These are phyloP conservation scores for Sisyra nigra DNA, from an alignment of 2,888 invertebrate species.

Conservation along the genomic window DNA sequence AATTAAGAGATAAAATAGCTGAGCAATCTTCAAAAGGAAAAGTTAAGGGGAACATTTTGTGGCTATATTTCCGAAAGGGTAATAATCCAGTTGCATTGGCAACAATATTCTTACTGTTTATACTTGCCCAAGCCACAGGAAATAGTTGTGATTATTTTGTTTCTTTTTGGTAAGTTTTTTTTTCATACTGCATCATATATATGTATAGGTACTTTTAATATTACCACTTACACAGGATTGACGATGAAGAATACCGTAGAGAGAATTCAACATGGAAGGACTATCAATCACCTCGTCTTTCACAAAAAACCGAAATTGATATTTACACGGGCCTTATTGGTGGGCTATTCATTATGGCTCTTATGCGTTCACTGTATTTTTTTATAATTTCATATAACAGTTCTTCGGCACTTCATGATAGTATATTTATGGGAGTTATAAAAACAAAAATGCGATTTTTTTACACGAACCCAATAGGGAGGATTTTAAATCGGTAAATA, in stretches of 20 bases:
- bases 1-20: slow-evolving; percentile 5
- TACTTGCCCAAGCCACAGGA: slow-evolving; percentile 42
- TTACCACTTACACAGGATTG: slow-evolving; percentile 1
- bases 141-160: slow-evolving; percentile 60
- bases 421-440: slow-evolving; percentile 46
- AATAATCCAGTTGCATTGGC: slow-evolving; percentile 36
- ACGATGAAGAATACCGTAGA: slow-evolving; percentile 17
- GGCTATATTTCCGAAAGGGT: slow-evolving; percentile 31
- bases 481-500: slow-evolving; percentile 49
- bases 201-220: too few relatives aligned
- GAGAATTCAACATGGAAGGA: neutral
- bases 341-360: slow-evolving; percentile 35
- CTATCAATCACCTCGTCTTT: neutral
- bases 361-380: slow-evolving; percentile 45
- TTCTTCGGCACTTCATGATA: slow-evolving; percentile 50
- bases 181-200: neutral
- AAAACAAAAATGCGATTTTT: slow-evolving; percentile 52
- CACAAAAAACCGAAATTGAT: slow-evolving; percentile 25
- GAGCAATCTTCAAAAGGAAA: slow-evolving; percentile 38
- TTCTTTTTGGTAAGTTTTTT: slow-evolving; percentile 41
- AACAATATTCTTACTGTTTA: slow-evolving; percentile 32
- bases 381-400: slow-evolving; percentile 44
- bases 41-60: slow-evolving; percentile 40
- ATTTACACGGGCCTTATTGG: slow-evolving; percentile 41
- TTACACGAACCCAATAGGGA: slow-evolving; percentile 66